phyloP scores from a whole-genome alignment of 2,113 vertebrate genomes.

The Chloropsis cyanopogon region DNA sequence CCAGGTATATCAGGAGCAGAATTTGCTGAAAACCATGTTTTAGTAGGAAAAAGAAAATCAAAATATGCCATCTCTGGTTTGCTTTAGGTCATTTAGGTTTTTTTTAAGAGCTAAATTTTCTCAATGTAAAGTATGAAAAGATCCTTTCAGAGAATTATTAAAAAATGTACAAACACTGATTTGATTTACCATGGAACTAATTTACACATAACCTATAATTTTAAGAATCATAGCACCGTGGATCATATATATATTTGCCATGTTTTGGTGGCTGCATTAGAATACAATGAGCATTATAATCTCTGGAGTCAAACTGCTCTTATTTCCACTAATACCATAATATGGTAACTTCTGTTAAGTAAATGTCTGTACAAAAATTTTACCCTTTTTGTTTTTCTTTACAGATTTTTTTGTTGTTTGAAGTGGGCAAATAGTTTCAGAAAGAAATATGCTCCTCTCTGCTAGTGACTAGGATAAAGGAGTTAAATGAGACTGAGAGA shows the following conservation, averaged over 20 bases:
- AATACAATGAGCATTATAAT: conserved; percentile 17
- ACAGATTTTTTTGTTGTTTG: neutral
- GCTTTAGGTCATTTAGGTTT: neutral
- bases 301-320: conserved; percentile 29
- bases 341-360: neutral
- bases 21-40: neutral
- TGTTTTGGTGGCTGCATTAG: conserved; percentile 30
- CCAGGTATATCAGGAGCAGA: neutral
- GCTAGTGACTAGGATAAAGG: neutral
- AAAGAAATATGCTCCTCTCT: conserved; percentile 3
- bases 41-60: neutral
- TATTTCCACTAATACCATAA: conserved; percentile 16
- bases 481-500: neutral
- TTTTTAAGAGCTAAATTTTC: neutral
- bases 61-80: neutral
- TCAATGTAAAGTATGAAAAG: neutral
- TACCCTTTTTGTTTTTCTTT: neutral
- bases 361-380: conserved; percentile 29
- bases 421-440: neutral
- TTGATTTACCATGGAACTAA: conserved; percentile 43
- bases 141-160: neutral
- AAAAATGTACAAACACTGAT: neutral
- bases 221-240: neutral
- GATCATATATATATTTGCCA: conserved; percentile 23
- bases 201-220: conserved; percentile 4